phyloP scores from a whole-genome alignment of 1,140 invertebrate genomes.

The Parasteatoda tepidariorum region DNA sequence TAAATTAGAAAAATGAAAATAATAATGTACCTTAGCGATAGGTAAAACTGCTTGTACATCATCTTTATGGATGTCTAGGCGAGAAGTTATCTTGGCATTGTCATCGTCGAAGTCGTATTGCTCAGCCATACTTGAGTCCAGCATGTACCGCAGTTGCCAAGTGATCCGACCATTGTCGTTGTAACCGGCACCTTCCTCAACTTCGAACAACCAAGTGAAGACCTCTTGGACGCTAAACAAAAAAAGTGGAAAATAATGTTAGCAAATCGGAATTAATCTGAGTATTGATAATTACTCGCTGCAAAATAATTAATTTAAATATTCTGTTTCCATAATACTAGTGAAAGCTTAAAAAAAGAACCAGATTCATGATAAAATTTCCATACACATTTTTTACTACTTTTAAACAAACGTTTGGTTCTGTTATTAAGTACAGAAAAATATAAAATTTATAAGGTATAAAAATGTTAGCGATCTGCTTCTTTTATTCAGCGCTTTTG shows the following conservation, averaged over 20 bases:
- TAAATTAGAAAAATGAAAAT: no score
- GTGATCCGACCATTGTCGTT: conserved; percentile 84
- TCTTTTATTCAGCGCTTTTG: no score
- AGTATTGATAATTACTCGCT: no score
- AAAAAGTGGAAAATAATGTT: conserved; percentile 19
- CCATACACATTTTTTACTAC: no score
- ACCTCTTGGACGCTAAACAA: conserved; percentile 78
- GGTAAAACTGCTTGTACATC: conserved; percentile 93
- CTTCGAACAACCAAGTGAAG: conserved; percentile 90
- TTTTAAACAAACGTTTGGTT: no score
- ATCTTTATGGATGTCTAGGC: conserved; percentile 92
- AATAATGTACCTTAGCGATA: conserved; percentile 88
- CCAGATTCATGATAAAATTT: no score
- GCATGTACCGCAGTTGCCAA: conserved; percentile 81
- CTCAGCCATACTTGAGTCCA: conserved; percentile 72
- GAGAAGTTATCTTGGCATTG: conserved; percentile 80
- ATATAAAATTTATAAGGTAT: no score
- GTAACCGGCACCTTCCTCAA: conserved; percentile 79
- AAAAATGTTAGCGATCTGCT: no score
- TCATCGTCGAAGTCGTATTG: conserved; percentile 74
- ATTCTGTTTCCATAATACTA: no score
- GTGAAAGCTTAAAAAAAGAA: no score
- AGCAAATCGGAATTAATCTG: conserved; percentile 14
- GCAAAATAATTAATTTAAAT: no score
- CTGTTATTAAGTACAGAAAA: no score